phyloP scores from a whole-genome alignment of 2,113 vertebrate genomes.

The Chlorocebus sabaeus region DNA sequence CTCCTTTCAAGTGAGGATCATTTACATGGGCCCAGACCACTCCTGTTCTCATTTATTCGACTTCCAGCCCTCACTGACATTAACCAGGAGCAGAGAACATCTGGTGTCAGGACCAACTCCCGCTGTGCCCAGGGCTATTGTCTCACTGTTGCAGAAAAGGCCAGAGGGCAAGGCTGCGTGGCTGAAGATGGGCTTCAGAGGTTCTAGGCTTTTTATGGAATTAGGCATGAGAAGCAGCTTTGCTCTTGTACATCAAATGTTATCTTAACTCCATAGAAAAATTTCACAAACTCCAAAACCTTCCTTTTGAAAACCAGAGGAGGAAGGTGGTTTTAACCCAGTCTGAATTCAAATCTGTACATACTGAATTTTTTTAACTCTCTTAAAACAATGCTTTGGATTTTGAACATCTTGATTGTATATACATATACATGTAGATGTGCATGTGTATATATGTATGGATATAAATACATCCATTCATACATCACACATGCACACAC shows the following conservation, averaged over 20 bases:
- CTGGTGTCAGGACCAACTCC: not conserved
- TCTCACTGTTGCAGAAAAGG: not conserved
- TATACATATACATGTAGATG: not conserved
- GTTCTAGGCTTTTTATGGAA: not conserved
- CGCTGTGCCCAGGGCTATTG: not conserved
- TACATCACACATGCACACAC: rapidly evolving
- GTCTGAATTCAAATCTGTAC: not conserved
- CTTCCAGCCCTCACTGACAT: not conserved
- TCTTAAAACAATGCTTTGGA: not conserved
- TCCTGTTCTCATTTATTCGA: not conserved
- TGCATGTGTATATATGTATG: not conserved
- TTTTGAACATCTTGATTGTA: not conserved
- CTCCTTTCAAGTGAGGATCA: slow-evolving; percentile 25
- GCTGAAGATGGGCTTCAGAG: not conserved
- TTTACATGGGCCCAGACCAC: not conserved
- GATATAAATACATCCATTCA: too few relatives aligned
- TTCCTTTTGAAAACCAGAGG: not conserved
- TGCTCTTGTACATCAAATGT: not conserved
- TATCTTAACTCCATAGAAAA: not conserved
- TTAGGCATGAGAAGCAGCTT: not conserved
- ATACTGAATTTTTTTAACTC: not conserved
- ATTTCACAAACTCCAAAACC: not conserved
- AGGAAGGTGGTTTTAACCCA: not conserved
- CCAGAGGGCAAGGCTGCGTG: not conserved
- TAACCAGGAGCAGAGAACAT: not conserved